Conservation (phyloP, 2,888 invertebrate species). For the Eupsilia transversa region DNA sequence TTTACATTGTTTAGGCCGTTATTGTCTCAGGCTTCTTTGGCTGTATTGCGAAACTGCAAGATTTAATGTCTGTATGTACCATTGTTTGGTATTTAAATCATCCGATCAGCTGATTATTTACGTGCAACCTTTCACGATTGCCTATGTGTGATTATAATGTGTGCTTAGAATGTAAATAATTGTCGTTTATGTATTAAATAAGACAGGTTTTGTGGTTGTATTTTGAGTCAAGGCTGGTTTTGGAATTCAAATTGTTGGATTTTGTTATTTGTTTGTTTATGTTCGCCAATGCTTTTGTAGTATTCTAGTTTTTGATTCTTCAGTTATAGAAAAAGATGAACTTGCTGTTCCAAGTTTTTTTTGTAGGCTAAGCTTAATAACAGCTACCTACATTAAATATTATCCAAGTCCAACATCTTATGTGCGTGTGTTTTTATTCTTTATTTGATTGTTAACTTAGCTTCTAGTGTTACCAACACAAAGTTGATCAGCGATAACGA, state of each 20-base stretch:
- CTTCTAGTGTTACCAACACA: slow-evolving; percentile 12
- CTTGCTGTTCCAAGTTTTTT: too few relatives aligned
- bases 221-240: slow-evolving; percentile 26
- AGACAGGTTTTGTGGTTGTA: slow-evolving; percentile 18
- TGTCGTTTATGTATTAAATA: slow-evolving; percentile 44
- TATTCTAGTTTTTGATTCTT: background rate
- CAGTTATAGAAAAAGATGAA: too few relatives aligned
- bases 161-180: slow-evolving; percentile 61
- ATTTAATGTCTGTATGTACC: slow-evolving; percentile 77
- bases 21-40: slow-evolving; percentile 58
- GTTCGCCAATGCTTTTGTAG: background rate
- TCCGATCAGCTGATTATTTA: slow-evolving; percentile 85
- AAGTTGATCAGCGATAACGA: background rate
- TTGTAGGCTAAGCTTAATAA: too few relatives aligned
- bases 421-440: slow-evolving; percentile 8
- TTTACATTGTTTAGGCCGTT: slow-evolving; percentile 69
- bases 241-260: background rate
- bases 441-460: slow-evolving; percentile 9
- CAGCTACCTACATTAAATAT: too few relatives aligned
- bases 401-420: background rate
- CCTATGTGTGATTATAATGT: slow-evolving; percentile 67
- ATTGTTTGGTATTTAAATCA: slow-evolving; percentile 88
- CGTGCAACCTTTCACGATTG: slow-evolving; percentile 89
- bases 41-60: slow-evolving; percentile 62
- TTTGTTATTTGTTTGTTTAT: slow-evolving; percentile 8